Evolutionary conservation across 2,888 invertebrate species (phyloP).

Genomic region (Shargacucullia verbasci): DNA sequence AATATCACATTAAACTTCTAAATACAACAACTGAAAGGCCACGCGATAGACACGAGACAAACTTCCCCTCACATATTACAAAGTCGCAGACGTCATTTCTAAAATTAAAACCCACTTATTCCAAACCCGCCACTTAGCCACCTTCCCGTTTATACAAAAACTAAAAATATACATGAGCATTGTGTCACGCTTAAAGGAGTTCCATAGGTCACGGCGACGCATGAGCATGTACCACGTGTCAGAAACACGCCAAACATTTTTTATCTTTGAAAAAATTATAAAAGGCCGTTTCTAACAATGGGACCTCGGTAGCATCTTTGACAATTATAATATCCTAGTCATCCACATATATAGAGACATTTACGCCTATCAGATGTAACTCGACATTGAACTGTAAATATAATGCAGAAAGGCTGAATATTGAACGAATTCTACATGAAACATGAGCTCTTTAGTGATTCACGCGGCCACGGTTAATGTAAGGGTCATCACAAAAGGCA

Average conservation of each 20-base stretch:
- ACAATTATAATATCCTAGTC: slow-evolving; percentile 87
- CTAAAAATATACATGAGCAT: slow-evolving; percentile 86
- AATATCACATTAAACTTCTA: slow-evolving; percentile 44
- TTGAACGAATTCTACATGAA: slow-evolving; percentile 59
- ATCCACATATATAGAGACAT: slow-evolving; percentile 65
- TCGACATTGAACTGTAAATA: slow-evolving; percentile 73
- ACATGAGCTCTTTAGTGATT: slow-evolving; percentile 67
- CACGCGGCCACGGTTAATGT: slow-evolving; percentile 78
- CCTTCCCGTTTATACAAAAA: slow-evolving; percentile 86
- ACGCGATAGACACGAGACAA: slow-evolving; percentile 84
- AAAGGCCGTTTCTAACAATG: slow-evolving; percentile 86
- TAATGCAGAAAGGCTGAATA: slow-evolving; percentile 67
- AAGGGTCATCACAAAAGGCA: slow-evolving; percentile 89
- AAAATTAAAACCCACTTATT: slow-evolving; percentile 88
- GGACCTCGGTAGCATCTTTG: slow-evolving; percentile 88
- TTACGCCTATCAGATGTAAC: slow-evolving; percentile 60
- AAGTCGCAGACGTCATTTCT: slow-evolving; percentile 83
- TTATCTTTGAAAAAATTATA: slow-evolving; percentile 88
- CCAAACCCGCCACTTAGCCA: slow-evolving; percentile 87
- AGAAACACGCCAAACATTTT: slow-evolving; percentile 88
- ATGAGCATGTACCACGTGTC: slow-evolving; percentile 86
- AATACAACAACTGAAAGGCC: slow-evolving; percentile 77
- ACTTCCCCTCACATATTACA: slow-evolving; percentile 83
- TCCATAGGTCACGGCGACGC: slow-evolving; percentile 87
- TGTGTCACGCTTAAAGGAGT: slow-evolving; percentile 87